Evolutionary conservation across 2,113 vertebrate genomes (phyloP).

Genomic region (Heliornis fulica): DNA sequence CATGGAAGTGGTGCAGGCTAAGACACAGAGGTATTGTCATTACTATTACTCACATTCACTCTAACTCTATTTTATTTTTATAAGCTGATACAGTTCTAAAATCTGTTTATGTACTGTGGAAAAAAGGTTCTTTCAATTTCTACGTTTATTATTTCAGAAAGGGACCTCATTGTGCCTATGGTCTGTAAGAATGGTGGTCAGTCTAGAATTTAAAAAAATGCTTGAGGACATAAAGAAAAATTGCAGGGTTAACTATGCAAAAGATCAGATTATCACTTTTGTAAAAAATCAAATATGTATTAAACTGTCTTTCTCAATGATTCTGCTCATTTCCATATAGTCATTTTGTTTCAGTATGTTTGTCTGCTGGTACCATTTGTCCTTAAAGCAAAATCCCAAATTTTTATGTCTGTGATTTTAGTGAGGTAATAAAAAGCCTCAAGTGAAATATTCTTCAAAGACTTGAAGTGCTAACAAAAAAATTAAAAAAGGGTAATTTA

Average conservation of each 20-base stretch:
- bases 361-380: not conserved
- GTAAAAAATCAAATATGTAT: not conserved
- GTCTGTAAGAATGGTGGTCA: not conserved
- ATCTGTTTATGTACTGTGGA: not conserved
- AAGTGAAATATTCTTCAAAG: not conserved
- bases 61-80: not conserved
- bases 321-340: not conserved
- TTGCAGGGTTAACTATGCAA: not conserved
- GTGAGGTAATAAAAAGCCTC: constrained; percentile 11
- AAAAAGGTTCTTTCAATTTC: not conserved
- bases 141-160: not conserved
- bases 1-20: not conserved
- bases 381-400: not conserved
- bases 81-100: not conserved
- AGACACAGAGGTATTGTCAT: not conserved
- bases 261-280: not conserved
- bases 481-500: not conserved
- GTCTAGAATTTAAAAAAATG: not conserved
- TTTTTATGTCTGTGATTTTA: not conserved
- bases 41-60: not conserved
- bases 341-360: not conserved
- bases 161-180: not conserved
- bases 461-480: constrained; percentile 9
- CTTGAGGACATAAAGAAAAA: not conserved
- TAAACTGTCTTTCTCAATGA: not conserved